Conservation (phyloP, 2,113 vertebrate genomes). For the Panthera tigris region DNA sequence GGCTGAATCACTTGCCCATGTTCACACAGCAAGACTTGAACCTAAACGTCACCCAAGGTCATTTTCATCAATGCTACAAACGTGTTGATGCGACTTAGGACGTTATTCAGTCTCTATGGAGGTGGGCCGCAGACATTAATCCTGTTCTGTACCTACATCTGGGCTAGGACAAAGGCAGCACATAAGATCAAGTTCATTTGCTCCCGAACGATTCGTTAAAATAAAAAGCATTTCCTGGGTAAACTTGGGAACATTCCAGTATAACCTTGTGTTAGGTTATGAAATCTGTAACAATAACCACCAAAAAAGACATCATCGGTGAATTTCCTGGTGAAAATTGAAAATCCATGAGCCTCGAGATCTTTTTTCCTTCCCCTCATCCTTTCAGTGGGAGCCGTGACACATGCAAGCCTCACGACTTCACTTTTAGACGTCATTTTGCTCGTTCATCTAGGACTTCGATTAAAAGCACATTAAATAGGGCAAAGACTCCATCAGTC, state of each 20-base stretch:
- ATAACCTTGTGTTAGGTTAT: not conserved
- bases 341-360: not conserved
- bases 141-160: fast-evolving
- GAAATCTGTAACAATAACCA: not conserved
- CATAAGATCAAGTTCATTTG: not conserved
- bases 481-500: not conserved
- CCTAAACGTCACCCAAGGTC: too few species aligned
- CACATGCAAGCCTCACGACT: not conserved
- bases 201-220: not conserved
- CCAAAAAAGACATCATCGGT: not conserved
- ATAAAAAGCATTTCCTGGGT: not conserved
- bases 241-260: not conserved
- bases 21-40: not conserved
- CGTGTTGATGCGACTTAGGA: fast-evolving
- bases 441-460: constrained; percentile 15
- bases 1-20: not conserved
- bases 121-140: not conserved
- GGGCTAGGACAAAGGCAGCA: not conserved
- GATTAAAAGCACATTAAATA: constrained; percentile 50
- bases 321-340: not conserved
- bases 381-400: not conserved
- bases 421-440: not conserved
- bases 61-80: not conserved
- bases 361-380: not conserved
- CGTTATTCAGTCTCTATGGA: fast-evolving